Conservation (phyloP, 2,113 vertebrate genomes). For the Paraplagusia blochii region DNA sequence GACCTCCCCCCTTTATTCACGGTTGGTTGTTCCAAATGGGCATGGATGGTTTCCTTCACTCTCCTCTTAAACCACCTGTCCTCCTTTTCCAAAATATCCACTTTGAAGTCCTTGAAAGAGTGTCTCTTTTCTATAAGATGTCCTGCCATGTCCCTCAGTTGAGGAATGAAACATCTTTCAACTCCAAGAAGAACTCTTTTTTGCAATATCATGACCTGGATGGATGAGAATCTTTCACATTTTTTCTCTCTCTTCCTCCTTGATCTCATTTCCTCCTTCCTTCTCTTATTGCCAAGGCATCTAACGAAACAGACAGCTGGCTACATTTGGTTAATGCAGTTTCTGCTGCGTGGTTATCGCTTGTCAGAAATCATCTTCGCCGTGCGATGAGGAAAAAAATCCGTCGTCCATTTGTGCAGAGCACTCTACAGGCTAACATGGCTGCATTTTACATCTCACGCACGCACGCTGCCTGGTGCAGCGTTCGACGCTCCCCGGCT, state of each 20-base stretch:
- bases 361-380: constrained; percentile 49
- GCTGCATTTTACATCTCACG: background rate
- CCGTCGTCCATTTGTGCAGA: constrained; percentile 31
- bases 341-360: constrained; percentile 65
- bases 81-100: no score
- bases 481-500: background rate
- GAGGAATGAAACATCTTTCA: no score
- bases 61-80: no score
- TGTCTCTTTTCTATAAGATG: constrained; percentile 51
- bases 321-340: constrained; percentile 61
- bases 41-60: no score
- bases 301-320: constrained; percentile 67
- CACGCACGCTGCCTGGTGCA: constrained; percentile 4
- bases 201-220: no score
- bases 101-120: constrained; percentile 29
- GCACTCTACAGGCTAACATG: constrained; percentile 18
- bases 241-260: constrained; percentile 8
- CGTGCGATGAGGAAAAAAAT: constrained; percentile 32
- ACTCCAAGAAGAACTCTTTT: no score
- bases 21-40: no score
- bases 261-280: constrained; percentile 8
- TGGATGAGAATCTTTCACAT: no score
- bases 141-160: no score
- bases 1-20: no score
- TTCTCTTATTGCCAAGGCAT: constrained; percentile 57